Evolutionary conservation across 2,113 vertebrate species (phyloP).

Genomic region (Pristiophorus japonicus): DNA sequence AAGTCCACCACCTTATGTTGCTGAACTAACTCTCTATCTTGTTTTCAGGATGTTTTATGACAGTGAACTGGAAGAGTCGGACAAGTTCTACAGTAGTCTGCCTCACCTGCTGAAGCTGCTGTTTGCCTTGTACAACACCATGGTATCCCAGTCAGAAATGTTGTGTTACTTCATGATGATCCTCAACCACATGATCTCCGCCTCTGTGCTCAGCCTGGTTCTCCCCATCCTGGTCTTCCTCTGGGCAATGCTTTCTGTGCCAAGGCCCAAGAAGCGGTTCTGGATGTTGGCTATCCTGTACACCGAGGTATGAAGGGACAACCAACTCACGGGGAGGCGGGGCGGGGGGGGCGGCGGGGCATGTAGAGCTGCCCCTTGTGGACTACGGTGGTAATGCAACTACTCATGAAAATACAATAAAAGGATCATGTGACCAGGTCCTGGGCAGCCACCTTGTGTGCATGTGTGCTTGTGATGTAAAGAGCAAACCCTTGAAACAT

Average conservation of each 20-base stretch:
- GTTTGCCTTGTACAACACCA: conserved; percentile 55
- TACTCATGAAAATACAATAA: too few species aligned
- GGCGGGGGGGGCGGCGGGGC: too few species aligned
- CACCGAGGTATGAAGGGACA: conserved; percentile 55
- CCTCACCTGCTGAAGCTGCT: conserved; percentile 51
- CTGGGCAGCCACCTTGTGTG: too few species aligned
- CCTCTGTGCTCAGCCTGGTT: conserved; percentile 54
- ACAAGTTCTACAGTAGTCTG: conserved; percentile 51
- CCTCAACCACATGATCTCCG: conserved; percentile 61
- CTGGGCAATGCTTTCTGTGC: conserved; percentile 63
- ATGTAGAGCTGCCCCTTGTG: too few species aligned
- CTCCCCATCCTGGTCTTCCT: conserved; percentile 62
- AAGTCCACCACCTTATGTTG: not conserved
- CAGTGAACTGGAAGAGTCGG: conserved; percentile 53
- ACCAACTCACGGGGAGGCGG: not conserved
- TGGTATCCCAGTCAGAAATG: conserved; percentile 59
- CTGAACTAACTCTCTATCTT: not conserved
- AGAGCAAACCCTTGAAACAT: not conserved
- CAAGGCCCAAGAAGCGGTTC: conserved; percentile 62
- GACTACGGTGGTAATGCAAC: too few species aligned
- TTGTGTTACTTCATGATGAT: conserved; percentile 60
- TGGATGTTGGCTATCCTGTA: conserved; percentile 67
- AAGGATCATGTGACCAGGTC: too few species aligned
- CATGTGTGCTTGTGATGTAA: too few species aligned
- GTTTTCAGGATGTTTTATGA: conserved; percentile 52